These are phyloP conservation scores for Chascanopsetta lugubris DNA, from an alignment of 2,113 vertebrate species.

Conservation along the genomic window DNA sequence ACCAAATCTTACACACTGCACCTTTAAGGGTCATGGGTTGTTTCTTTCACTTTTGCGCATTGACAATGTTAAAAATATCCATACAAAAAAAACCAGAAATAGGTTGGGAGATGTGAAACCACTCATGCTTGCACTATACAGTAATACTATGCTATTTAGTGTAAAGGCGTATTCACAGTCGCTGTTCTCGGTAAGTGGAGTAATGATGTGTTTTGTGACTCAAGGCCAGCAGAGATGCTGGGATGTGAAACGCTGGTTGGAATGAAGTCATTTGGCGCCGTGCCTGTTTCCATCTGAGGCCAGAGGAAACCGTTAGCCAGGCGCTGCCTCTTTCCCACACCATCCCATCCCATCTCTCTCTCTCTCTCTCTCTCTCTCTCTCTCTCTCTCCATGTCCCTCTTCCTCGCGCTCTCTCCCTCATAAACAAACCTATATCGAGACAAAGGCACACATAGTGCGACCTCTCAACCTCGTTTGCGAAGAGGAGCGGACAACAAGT, in stretches of 20 bases:
- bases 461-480: constrained; percentile 29
- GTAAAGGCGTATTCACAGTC: constrained; percentile 36
- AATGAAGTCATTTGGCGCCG: constrained; percentile 84
- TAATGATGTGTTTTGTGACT: constrained; percentile 63
- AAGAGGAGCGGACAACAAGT: constrained; percentile 52
- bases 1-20: no score
- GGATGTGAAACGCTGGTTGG: constrained; percentile 70
- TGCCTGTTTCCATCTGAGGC: constrained; percentile 83
- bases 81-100: constrained; percentile 6
- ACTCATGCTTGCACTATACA: neutral
- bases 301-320: constrained; percentile 69
- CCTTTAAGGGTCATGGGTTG: neutral
- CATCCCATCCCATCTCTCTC: constrained; percentile 54
- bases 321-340: constrained; percentile 64
- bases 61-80: neutral
- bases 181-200: constrained; percentile 41
- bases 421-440: constrained; percentile 9
- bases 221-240: constrained; percentile 58
- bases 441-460: constrained; percentile 2
- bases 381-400: neutral
- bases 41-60: neutral
- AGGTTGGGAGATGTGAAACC: neutral
- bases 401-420: neutral
- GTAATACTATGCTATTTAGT: neutral
- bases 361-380: constrained; percentile 3